Percentiles rank a stretch among this genome's conserved stretches.
Conservation (phyloP, 2,888 invertebrate species). For the Ypsolopha scabrella region DNA sequence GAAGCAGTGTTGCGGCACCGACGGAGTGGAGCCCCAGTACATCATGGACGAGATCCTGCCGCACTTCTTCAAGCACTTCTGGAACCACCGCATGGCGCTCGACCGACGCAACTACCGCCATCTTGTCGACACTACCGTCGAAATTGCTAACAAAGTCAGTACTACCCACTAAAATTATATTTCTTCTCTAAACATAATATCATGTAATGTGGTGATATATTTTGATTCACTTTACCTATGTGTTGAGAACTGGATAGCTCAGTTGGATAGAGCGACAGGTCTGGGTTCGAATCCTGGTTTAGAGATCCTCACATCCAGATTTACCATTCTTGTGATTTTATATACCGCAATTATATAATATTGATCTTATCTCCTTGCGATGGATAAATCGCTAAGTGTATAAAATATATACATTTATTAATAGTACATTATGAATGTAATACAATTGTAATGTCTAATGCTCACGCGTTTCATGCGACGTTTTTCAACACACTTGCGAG, state of each 20-base stretch:
- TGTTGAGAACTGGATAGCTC: background rate
- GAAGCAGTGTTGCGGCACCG: constrained; percentile 99
- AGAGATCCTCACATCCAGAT: no score
- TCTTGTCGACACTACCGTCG: constrained; percentile 99
- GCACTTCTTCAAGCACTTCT: constrained; percentile 99
- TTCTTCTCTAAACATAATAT: constrained; percentile 1
- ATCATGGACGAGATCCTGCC: constrained; percentile 99
- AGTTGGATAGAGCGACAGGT: no score
- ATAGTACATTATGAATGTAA: no score
- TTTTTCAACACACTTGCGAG: no score
- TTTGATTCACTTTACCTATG: background rate
- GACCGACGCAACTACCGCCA: constrained; percentile 98
- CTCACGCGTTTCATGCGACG: no score
- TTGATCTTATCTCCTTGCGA: no score
- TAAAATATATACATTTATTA: no score
- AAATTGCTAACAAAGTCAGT: constrained; percentile 94
- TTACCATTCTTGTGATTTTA: no score
- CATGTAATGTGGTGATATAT: background rate
- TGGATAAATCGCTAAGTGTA: no score
- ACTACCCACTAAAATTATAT: background rate
- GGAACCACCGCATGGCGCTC: constrained; percentile 99
- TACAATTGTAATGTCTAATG: no score
- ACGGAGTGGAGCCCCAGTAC: constrained; percentile 99
- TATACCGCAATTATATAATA: no score
- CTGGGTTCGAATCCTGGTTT: no score